Percentiles rank a stretch among this genome's conserved stretches.
Conservation (phyloP, 1,140 invertebrate genomes). For the Myzus persicae region DNA sequence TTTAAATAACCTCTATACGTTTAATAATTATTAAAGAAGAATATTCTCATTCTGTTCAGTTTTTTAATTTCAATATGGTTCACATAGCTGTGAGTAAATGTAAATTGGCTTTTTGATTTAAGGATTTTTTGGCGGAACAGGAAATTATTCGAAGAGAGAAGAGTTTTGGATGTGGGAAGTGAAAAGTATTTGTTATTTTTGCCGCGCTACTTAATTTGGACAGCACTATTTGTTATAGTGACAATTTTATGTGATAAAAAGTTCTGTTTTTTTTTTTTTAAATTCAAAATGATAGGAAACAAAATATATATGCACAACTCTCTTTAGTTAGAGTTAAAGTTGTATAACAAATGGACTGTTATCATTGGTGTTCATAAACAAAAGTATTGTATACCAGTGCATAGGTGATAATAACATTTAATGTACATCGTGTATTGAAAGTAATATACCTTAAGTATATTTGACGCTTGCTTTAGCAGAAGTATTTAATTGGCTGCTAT, state of each 20-base stretch:
- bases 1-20: background rate
- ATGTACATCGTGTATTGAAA: background rate
- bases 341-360: background rate
- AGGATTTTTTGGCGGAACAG: background rate
- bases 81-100: background rate
- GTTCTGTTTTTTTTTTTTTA: background rate
- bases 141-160: slow-evolving; percentile 7
- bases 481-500: background rate
- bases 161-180: background rate
- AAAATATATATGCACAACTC: background rate
- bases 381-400: background rate
- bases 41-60: background rate
- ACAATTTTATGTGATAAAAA: background rate
- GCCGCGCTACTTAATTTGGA: background rate
- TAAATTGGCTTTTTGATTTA: slow-evolving; percentile 42
- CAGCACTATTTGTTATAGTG: background rate
- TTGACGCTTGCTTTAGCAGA: background rate
- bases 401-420: background rate
- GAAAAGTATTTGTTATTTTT: slow-evolving; percentile 23
- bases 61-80: background rate
- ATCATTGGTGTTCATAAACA: background rate
- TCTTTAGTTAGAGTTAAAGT: background rate
- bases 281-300: too few species aligned
- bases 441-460: background rate
- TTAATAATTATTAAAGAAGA: background rate